phyloP scores from a whole-genome alignment of 2,888 invertebrate genomes.

The Trichogramma dendrolimi region DNA sequence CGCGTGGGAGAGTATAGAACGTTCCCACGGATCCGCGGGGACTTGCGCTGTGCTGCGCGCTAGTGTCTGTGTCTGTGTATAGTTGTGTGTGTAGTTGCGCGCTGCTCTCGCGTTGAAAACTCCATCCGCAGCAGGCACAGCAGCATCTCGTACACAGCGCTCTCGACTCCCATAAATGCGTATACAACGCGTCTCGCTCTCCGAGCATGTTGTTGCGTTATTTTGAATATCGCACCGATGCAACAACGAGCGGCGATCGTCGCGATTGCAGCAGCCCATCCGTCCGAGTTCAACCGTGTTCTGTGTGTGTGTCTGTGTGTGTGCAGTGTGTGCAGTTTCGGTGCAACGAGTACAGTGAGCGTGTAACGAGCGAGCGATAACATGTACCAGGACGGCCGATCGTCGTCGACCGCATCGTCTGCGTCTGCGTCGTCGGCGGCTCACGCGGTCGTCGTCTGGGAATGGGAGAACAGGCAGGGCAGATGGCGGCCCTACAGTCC shows the following conservation, averaged over 20 bases:
- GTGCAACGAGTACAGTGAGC: neutral
- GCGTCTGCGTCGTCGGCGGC: constrained; percentile 40
- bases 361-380: constrained; percentile 38
- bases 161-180: constrained; percentile 13
- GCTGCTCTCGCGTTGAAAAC: neutral
- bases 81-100: neutral
- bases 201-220: neutral
- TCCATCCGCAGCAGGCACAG: constrained; percentile 12
- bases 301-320: too few relatives aligned
- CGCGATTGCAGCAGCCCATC: neutral
- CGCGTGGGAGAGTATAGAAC: constrained; percentile 45
- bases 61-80: neutral
- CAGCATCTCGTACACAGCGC: constrained; percentile 6
- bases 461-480: constrained; percentile 68
- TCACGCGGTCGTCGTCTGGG: constrained; percentile 78
- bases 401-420: constrained; percentile 9
- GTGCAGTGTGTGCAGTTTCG: neutral
- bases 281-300: too few relatives aligned
- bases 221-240: too few relatives aligned
- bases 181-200: neutral
- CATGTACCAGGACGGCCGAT: constrained; percentile 24
- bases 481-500: constrained; percentile 84
- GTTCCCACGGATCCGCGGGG: constrained; percentile 45
- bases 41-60: constrained; percentile 14
- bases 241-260: neutral